Base-by-base conservation (phyloP, 2,113 vertebrate species). In the Phrynosoma platyrhinos region DNA sequence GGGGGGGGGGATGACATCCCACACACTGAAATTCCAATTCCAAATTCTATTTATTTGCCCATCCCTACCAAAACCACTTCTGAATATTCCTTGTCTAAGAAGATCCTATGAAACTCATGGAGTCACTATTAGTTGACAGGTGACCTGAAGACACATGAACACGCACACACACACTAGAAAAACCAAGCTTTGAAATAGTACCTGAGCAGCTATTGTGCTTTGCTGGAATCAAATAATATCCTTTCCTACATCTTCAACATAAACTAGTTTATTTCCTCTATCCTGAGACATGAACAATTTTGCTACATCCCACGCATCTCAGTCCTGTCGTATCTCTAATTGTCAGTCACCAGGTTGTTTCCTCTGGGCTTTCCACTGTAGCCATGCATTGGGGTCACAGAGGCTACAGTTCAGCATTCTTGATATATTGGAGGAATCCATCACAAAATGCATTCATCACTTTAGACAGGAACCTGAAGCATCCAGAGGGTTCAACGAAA, bases 361-460 rank as follows among this genome's bases (percentile, higher is more conserved):
- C 52, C 87, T 69, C 25, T 84, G 52, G 75, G 1, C 0, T 87
- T 85, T 84, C 88, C 80, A 66, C 76, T 62, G n/a, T 40, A 32
- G 36, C 71, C 83, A 18, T 77, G 13, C 58, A 77, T 5, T 47
- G 78, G 20, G 40, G 83, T 36, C 90, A 1, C 9, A 40, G 0
- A 92, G 62, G 76, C 27, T 89, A 62, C 30, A 88, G 6, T 32
- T 68, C n/a, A 87, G 18, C 2, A n/a, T 40, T 86, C 88, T 85
- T 91, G 32, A 77, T 89, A 86, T 74, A 90, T 66, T 90, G 16
- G 6, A 90, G 21, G 12, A 91, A 84, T 32, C 18, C 79, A 21
- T 79, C 2, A 1, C 9, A 53, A 18, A 58, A 30, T 82, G 12
- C 36, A 25, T 88, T 82, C 2, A 0, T 21, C 53, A 21, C 32